Base-by-base conservation (phyloP, 2,113 vertebrate genomes). In the Neolamprologus ventralis region DNA sequence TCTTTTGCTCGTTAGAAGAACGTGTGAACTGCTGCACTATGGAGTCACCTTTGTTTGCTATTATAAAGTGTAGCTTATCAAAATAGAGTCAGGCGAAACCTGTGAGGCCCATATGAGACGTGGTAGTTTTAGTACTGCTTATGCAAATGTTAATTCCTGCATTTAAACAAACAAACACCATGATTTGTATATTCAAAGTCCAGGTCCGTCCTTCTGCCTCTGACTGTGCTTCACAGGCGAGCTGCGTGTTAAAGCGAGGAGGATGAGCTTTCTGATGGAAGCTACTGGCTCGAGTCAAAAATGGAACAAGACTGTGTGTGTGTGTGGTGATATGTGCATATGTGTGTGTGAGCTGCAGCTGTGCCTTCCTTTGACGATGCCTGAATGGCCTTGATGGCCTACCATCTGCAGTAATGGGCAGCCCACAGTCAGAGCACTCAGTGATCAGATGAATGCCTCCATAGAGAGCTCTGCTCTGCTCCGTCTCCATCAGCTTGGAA, bases 321-420 rank as follows among this genome's bases (percentile, higher is more conserved):
- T 54, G 51, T 57, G 19, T 80, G 33, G n/a, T 23, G 63, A 9
- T 84, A 54, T 75, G 42, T 51, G 82, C 19, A 81, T 42, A 81
- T 23, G 54, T 83, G 26, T 80, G 81, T 79, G 49, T 68, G 21
- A 55, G 26, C 53, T 91, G 91, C 94, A 94, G 95, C 93, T 95
- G 94, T 90, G 94, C 28, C 73, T 87, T 83, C 91, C 84, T 88
- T 82, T 87, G 88, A 91, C 93, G 85, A 82, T 11, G 54, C 85
- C 73, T 94, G 85, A 90, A 83, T 91, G 80, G 90, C 79, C 85
- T 93, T 87, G 81, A 92, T 91, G 83, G 90, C 84, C 33, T n/a
- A 57, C 92, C 92, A 94, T 94, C 91, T 96, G 95, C 92, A 94
- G 83, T 89, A 80, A 89, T 90, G 85, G 85, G 81, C 81, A 91